Percentiles rank a stretch among this genome's conserved stretches.
Evolutionary conservation across 2,113 vertebrate species (phyloP).

Genomic region (Pyrgilauda ruficollis): DNA sequence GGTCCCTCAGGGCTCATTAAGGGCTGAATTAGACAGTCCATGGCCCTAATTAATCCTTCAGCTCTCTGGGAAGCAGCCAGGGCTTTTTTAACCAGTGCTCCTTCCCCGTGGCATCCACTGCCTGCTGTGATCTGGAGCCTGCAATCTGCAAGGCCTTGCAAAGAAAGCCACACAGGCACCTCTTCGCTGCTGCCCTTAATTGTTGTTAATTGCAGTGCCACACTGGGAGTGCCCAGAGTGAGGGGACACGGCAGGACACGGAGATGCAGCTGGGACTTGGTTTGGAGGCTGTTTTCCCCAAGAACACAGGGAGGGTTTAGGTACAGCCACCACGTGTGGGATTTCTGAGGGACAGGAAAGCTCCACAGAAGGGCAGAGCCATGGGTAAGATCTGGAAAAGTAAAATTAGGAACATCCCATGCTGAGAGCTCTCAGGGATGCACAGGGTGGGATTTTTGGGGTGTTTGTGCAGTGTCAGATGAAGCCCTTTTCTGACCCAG

Average conservation of each 20-base stretch:
- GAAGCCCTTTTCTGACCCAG: neutral
- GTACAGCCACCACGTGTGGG: neutral
- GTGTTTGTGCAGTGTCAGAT: neutral
- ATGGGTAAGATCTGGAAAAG: neutral
- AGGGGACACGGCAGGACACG: neutral
- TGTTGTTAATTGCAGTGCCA: neutral
- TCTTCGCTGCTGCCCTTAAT: neutral
- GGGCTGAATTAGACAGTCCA: constrained; percentile 12
- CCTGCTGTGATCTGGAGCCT: neutral
- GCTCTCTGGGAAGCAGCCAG: constrained; percentile 23
- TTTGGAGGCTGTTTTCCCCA: neutral
- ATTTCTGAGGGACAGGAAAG: neutral
- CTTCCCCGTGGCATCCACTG: neutral
- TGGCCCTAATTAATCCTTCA: constrained; percentile 34
- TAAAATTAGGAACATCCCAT: neutral
- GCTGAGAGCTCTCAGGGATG: neutral
- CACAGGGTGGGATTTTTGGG: neutral
- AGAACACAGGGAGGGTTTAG: neutral
- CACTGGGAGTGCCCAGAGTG: neutral
- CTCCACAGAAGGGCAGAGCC: neutral
- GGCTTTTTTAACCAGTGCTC: neutral
- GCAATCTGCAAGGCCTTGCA: neutral
- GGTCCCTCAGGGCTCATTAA: constrained; percentile 22
- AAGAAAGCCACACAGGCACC: neutral
- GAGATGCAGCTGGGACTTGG: neutral